Percentiles rank a stretch among this genome's conserved stretches.
phyloP scores from a whole-genome alignment of 1,140 invertebrate genomes.

The Scaptomyza graminum region DNA sequence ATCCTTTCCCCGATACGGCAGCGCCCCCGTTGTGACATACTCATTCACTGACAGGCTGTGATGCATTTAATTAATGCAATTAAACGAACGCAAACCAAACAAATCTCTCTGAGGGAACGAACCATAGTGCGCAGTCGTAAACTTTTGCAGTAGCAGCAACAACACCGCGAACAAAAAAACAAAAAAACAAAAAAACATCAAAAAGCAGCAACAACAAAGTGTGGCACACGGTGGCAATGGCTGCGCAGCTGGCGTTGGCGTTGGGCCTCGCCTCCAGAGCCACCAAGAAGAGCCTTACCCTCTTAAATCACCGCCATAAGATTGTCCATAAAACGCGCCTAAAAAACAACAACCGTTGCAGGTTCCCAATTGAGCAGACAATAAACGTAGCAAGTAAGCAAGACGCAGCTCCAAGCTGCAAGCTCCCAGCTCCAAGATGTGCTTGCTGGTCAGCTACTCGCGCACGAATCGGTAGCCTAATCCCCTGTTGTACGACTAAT shows the following conservation, averaged over 20 bases:
- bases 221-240: constrained; percentile 50
- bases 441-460: constrained; percentile 45
- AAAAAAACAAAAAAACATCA: constrained; percentile 14
- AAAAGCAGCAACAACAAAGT: constrained; percentile 36
- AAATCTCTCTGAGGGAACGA: constrained; percentile 24
- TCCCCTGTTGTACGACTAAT: constrained; percentile 83
- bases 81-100: constrained; percentile 49
- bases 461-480: constrained; percentile 82
- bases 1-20: not conserved
- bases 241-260: constrained; percentile 45
- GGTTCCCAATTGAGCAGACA: constrained; percentile 47
- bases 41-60: constrained; percentile 14
- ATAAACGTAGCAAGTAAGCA: constrained; percentile 22
- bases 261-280: constrained; percentile 36
- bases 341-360: constrained; percentile 30
- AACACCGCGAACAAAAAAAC: not conserved
- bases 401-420: constrained; percentile 17
- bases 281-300: constrained; percentile 40
- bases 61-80: constrained; percentile 54
- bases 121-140: constrained; percentile 20
- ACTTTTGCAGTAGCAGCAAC: constrained; percentile 20
- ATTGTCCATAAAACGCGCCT: constrained; percentile 54
- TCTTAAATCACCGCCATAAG: constrained; percentile 53
- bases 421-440: constrained; percentile 11
- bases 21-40: constrained; percentile 9